Conservation (phyloP, 1,140 invertebrate genomes). For the Hypsibius dujardini region DNA sequence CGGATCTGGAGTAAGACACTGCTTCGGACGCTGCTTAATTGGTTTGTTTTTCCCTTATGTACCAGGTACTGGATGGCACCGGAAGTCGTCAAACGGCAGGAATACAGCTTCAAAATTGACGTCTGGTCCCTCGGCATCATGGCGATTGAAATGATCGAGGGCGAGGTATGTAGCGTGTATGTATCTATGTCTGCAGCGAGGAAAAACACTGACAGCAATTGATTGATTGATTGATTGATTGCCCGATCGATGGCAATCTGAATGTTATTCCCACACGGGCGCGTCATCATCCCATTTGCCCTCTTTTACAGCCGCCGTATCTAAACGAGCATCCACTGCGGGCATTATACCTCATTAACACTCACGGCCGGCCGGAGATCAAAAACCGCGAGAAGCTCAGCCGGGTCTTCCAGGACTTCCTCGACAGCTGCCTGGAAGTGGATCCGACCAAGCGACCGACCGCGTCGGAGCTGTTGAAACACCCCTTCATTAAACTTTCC, state of each 20-base stretch:
- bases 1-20: too few species aligned
- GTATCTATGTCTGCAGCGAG: too few species aligned
- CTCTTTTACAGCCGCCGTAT: slow-evolving; percentile 70
- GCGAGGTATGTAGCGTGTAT: too few species aligned
- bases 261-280: too few species aligned
- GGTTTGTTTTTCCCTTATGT: neutral
- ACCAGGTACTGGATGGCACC: slow-evolving; percentile 65
- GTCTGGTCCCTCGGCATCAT: slow-evolving; percentile 92
- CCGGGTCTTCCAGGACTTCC: slow-evolving; percentile 87
- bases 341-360: slow-evolving; percentile 93
- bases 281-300: too few species aligned
- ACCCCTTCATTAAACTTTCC: slow-evolving; percentile 88
- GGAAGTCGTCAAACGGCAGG: slow-evolving; percentile 57
- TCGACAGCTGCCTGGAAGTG: slow-evolving; percentile 93
- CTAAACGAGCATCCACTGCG: slow-evolving; percentile 83
- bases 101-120: slow-evolving; percentile 69
- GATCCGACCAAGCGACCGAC: slow-evolving; percentile 80
- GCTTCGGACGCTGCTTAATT: too few species aligned
- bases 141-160: slow-evolving; percentile 99
- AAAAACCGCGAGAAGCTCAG: slow-evolving; percentile 93
- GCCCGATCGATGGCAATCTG: too few species aligned
- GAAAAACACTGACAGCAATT: neutral
- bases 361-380: slow-evolving; percentile 97
- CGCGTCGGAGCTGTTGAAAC: slow-evolving; percentile 77
- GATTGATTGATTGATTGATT: too few species aligned